A percentile compares a stretch with the other conserved stretches of the same genome.
Conservation (phyloP, 2,113 vertebrate genomes). For the Pterocles gutturalis region DNA sequence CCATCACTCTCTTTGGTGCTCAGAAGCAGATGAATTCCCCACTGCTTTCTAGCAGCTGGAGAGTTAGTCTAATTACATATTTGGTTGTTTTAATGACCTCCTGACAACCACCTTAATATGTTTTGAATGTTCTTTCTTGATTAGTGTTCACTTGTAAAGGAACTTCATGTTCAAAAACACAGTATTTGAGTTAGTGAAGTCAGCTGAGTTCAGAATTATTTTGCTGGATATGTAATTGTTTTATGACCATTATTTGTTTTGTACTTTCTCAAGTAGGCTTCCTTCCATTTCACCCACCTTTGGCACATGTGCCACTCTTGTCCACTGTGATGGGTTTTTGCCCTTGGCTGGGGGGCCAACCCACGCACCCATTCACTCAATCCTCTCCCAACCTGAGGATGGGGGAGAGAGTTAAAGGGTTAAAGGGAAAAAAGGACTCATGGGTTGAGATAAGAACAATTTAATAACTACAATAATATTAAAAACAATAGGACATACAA, state of each 20-base stretch:
- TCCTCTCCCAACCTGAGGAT: too few relatives aligned
- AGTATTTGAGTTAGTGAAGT: constrained; percentile 57
- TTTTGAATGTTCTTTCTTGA: background rate
- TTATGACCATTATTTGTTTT: constrained; percentile 14
- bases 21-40: background rate
- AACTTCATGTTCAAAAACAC: constrained; percentile 44
- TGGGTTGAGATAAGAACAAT: too few relatives aligned
- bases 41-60: background rate
- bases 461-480: too few relatives aligned
- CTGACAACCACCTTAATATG: background rate
- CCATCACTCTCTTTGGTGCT: background rate
- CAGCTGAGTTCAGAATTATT: constrained; percentile 6
- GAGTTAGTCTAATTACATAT: background rate
- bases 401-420: too few relatives aligned
- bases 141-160: background rate
- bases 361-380: too few relatives aligned
- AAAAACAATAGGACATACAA: too few relatives aligned
- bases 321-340: background rate
- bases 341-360: too few relatives aligned
- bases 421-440: too few relatives aligned
- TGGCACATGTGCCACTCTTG: background rate
- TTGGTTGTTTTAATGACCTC: background rate
- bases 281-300: background rate
- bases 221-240: constrained; percentile 1
- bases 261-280: background rate